Evolutionary conservation across 2,113 vertebrate genomes (phyloP).

Genomic region (Marmota flaviventris): DNA sequence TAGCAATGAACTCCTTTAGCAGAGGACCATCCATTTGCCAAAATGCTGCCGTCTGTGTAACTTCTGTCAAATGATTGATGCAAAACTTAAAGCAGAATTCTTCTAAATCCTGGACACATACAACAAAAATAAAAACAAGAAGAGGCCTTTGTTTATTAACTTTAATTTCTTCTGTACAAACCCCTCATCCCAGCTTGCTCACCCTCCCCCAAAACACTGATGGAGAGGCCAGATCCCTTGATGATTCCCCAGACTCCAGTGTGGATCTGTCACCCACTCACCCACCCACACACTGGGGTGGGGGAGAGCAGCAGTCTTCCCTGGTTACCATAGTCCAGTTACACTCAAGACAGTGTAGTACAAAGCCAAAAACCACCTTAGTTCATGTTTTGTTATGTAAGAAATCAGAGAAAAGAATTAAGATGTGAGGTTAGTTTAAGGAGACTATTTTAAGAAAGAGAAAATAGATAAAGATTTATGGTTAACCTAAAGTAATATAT

Average conservation of each 20-base stretch:
- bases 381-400: neutral
- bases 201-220: slow-evolving; percentile 27
- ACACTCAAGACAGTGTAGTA: neutral
- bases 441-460: slow-evolving; percentile 21
- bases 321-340: neutral
- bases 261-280: neutral
- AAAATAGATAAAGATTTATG: neutral
- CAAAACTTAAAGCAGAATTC: slow-evolving; percentile 99
- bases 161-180: slow-evolving; percentile 61
- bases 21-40: slow-evolving; percentile 97
- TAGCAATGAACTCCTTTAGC: slow-evolving; percentile 98
- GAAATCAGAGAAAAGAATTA: slow-evolving; percentile 51
- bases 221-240: neutral
- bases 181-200: slow-evolving; percentile 49
- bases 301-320: too few species aligned
- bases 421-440: neutral
- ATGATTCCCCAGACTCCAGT: neutral
- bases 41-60: slow-evolving; percentile 97
- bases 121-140: slow-evolving; percentile 81
- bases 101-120: slow-evolving; percentile 94
- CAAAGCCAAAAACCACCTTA: neutral
- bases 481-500: neutral
- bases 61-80: slow-evolving; percentile 98
- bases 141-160: slow-evolving; percentile 72
- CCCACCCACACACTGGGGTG: too few species aligned